Conservation (phyloP, 2,113 vertebrate genomes). For the Syrmaticus mikado region DNA sequence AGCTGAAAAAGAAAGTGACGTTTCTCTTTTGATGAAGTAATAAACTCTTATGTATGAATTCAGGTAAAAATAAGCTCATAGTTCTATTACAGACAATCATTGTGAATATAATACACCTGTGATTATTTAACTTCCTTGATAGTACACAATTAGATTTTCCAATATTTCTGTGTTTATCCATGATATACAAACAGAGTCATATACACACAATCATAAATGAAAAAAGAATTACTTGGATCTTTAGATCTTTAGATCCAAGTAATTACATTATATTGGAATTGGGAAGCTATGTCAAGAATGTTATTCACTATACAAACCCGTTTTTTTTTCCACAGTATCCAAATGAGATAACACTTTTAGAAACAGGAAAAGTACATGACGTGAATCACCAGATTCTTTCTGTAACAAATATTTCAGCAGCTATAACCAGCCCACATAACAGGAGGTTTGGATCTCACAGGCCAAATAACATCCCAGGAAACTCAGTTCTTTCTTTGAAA, state of each 20-base stretch:
- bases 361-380: background rate
- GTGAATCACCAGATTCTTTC: background rate
- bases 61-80: background rate
- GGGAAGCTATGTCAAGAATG: background rate
- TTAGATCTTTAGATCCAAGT: background rate
- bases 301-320: background rate
- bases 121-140: background rate
- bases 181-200: background rate
- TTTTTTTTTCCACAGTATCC: constrained; percentile 16
- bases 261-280: background rate
- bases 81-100: background rate
- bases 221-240: background rate
- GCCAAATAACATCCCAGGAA: background rate
- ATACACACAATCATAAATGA: background rate
- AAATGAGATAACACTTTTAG: background rate
- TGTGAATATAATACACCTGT: background rate
- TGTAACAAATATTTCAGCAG: background rate
- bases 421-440: constrained; percentile 1
- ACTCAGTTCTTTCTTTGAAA: background rate
- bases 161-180: background rate
- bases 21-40: background rate
- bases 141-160: background rate
- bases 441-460: background rate
- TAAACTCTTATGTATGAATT: background rate
- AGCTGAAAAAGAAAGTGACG: background rate